Percentiles rank a stretch among this genome's conserved stretches.
Evolutionary conservation across 1,140 invertebrate species (phyloP).

Genomic region (Cryptotermes secundus): DNA sequence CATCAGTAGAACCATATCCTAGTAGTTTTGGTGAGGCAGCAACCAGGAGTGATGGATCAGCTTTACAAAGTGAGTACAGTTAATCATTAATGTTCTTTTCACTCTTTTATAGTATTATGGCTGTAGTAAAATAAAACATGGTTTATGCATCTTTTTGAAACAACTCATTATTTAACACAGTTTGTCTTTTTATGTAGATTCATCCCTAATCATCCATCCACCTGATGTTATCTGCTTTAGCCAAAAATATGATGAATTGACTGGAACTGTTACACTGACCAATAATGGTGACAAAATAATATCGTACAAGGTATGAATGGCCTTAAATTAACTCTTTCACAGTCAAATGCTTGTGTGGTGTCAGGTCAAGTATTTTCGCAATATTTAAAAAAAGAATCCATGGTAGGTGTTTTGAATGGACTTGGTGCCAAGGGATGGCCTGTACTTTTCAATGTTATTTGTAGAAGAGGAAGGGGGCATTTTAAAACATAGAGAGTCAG

Average conservation of each 20-base stretch:
- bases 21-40: constrained; percentile 42
- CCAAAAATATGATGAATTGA: constrained; percentile 61
- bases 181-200: constrained; percentile 30
- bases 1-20: constrained; percentile 47
- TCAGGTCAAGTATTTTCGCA: too few species aligned
- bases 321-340: neutral
- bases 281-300: constrained; percentile 65
- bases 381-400: too few species aligned
- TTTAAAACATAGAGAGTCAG: too few species aligned
- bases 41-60: neutral
- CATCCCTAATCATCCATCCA: constrained; percentile 52
- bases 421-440: neutral
- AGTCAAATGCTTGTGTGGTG: neutral
- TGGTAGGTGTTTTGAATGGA: neutral
- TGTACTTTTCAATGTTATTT: too few species aligned
- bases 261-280: constrained; percentile 63
- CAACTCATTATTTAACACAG: neutral
- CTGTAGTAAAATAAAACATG: neutral
- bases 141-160: neutral
- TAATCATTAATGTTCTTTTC: neutral
- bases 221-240: constrained; percentile 63
- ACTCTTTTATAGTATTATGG: neutral
- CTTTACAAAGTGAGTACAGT: neutral
- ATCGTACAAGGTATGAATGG: constrained; percentile 67
- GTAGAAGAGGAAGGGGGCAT: too few species aligned